These are phyloP conservation scores for Eptatretus atami DNA, from an alignment of 2,797 vertebrate species.

Conservation along the genomic window DNA sequence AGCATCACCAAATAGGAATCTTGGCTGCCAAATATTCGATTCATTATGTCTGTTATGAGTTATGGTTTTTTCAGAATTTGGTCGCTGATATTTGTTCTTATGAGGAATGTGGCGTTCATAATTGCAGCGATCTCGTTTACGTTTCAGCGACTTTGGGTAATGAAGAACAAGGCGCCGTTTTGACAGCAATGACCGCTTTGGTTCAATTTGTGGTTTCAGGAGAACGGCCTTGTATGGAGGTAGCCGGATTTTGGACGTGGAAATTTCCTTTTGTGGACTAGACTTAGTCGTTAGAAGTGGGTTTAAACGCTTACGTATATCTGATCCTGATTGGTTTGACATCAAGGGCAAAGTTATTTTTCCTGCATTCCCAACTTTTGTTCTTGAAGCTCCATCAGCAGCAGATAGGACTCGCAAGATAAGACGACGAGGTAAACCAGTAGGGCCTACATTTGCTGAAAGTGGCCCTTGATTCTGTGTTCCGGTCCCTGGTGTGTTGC, in stretches of 20 bases:
- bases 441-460: no score
- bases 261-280: neutral
- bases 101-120: no score
- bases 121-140: neutral
- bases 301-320: no score
- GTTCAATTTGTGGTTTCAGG: neutral
- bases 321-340: no score
- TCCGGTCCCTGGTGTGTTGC: neutral
- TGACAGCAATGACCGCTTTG: neutral
- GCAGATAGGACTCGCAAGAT: neutral
- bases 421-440: neutral
- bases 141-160: neutral
- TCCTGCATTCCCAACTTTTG: neutral
- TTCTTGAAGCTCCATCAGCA: neutral
- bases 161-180: neutral
- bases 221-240: neutral
- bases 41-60: no score
- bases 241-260: neutral
- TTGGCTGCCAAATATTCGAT: neutral
- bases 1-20: neutral
- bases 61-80: neutral
- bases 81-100: neutral
- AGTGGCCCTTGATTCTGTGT: no score
- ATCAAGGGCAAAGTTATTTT: no score
- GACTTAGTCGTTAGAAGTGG: neutral